Evolutionary conservation across 2,113 vertebrate species (phyloP).

Genomic region (Sorex fumeus): DNA sequence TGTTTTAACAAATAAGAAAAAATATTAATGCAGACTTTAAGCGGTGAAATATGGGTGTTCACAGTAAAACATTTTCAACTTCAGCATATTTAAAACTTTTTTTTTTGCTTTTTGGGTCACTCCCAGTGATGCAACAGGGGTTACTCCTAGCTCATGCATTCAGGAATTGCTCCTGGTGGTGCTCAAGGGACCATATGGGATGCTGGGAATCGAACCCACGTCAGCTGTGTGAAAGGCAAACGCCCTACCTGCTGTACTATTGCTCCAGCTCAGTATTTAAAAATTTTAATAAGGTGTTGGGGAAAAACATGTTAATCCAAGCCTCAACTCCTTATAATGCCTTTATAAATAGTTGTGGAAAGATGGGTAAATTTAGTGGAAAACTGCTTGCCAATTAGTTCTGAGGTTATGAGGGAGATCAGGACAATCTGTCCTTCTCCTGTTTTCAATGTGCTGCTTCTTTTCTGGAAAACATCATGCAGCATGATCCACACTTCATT

Average conservation of each 20-base stretch:
- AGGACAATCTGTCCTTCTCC: conserved; percentile 41
- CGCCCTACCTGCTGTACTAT: too few species aligned
- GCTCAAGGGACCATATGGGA: too few species aligned
- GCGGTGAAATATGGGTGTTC: neutral
- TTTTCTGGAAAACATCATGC: conserved; percentile 46
- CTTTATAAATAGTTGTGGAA: conserved; percentile 38
- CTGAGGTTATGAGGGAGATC: conserved; percentile 35
- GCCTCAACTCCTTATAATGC: neutral
- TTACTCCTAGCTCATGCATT: too few species aligned
- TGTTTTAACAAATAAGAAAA: neutral
- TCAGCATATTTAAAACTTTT: too few species aligned
- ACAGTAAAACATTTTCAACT: conserved; percentile 5
- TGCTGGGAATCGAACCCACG: too few species aligned
- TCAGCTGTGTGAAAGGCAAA: too few species aligned
- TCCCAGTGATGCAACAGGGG: too few species aligned
- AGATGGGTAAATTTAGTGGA: conserved; percentile 43
- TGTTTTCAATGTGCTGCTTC: neutral
- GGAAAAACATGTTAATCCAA: neutral
- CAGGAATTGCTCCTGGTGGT: too few species aligned
- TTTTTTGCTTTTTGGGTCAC: too few species aligned
- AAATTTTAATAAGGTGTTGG: conserved; percentile 33
- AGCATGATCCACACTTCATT: neutral
- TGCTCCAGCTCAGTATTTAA: too few species aligned
- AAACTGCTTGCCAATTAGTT: conserved; percentile 53
- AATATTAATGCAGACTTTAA: conserved; percentile 42